Evolutionary conservation across 2,113 vertebrate genomes (phyloP), one percentile per base, ranked within the genome.

Genomic region (Rhipidura dahli): DNA sequence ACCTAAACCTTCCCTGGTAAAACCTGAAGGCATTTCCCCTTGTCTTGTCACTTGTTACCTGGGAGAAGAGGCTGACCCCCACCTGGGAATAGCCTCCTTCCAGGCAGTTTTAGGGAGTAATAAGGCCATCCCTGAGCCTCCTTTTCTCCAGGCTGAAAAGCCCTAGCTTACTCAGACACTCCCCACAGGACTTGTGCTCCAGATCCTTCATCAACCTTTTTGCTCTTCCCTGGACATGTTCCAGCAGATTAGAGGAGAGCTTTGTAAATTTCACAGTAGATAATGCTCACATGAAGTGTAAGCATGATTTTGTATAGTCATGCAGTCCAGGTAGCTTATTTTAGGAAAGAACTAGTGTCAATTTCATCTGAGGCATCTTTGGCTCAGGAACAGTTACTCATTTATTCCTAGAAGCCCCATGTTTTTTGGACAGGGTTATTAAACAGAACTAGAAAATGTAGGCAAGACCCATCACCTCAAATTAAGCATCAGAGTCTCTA

Each of bases 21-120:
- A 47, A 61, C 15, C n/a, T 54, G 23, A 61, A 70, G 19, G 23
- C 19, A 20, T 7, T 60, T 77, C 27, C 21, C 44, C 31, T 42
- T 39, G 13, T 63, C 57, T 27, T 66, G 14, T 37, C 45, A 23
- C 33, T 24, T 19, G 5, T 60, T 51, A 33, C 10, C 27, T 15
- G 12, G 2, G 28, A 61, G 18, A 78, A 45, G 19, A 78, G 10
- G 8, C 33, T 0, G 2, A 44, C 8, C 3, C 23, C 2, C 0
- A 28, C 6, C 33, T 39, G 15, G 19, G 13, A 53, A 4, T 7
- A n/a, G 1, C 15, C 28, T 45, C n/a, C n/a, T 69, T 45, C 39
- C 18, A 53, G 13, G 23, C 2, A 24, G 8, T 2, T 45, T n/a
- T 13, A 24, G 47, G 20, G 30, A 39, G 23, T 1, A 2, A 24